Percentiles rank a stretch among this genome's conserved stretches.
Conservation (phyloP, 2,797 vertebrate species). For the Microhierax caerulescens region DNA sequence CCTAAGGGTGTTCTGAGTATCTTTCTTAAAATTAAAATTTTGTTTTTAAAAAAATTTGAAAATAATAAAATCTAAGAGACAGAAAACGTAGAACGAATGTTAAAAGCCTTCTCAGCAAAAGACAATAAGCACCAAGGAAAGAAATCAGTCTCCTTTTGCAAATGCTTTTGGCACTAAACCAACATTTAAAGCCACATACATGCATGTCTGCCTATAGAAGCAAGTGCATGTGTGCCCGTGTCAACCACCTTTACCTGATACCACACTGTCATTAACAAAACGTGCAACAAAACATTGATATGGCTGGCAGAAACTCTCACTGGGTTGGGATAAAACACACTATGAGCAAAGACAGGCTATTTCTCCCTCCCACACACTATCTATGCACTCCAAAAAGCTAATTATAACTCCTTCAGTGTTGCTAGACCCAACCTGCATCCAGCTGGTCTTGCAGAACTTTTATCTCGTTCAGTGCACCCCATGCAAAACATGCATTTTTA, state of each 20-base stretch:
- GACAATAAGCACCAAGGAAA: neutral
- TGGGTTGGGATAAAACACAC: neutral
- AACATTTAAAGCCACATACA: neutral
- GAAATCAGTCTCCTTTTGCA: neutral
- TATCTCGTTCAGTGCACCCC: neutral
- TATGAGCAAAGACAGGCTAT: neutral
- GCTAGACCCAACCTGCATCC: neutral
- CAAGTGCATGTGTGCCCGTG: neutral
- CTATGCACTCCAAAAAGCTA: neutral
- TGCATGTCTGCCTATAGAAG: neutral
- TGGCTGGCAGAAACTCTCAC: neutral
- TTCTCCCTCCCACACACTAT: neutral
- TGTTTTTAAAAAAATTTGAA: neutral
- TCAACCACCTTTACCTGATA: neutral
- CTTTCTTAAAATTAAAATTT: neutral
- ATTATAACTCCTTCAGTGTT: neutral
- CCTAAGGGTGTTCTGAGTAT: accelerated
- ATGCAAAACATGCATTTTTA: neutral
- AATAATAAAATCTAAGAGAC: neutral
- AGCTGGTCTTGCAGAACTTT: neutral
- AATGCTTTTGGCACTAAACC: neutral
- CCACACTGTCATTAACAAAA: neutral
- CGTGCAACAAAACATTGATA: neutral
- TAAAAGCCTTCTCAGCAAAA: neutral
- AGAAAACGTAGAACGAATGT: neutral